A percentile compares a stretch with the other conserved stretches of the same genome.
These are phyloP conservation scores for Suncus etruscus DNA, from an alignment of 2,113 vertebrate species.

Conservation along the genomic window DNA sequence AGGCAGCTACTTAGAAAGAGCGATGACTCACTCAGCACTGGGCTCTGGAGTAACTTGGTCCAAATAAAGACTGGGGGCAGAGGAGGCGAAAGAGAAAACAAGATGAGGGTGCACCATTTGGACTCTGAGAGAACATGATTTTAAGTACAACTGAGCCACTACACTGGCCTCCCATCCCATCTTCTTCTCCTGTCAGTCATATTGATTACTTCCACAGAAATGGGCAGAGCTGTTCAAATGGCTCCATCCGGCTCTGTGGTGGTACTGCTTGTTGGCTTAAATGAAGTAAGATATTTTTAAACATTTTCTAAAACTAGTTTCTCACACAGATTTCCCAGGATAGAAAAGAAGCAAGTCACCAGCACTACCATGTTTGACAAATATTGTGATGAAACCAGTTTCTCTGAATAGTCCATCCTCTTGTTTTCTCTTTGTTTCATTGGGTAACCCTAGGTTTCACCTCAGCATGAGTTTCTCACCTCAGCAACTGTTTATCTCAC, in stretches of 20 bases:
- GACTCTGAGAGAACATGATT: not conserved
- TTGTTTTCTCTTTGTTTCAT: no score
- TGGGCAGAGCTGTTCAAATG: not conserved
- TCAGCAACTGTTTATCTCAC: no score
- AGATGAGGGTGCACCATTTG: not conserved
- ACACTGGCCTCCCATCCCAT: not conserved
- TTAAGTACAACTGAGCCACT: not conserved
- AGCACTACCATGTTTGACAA: not conserved
- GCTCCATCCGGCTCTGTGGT: not conserved
- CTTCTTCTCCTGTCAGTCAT: not conserved
- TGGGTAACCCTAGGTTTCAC: no score
- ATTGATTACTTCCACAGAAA: not conserved
- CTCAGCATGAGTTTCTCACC: no score
- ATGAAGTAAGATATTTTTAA: slow-evolving; percentile 49
- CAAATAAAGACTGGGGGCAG: slow-evolving; percentile 51
- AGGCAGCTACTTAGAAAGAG: slow-evolving; percentile 50
- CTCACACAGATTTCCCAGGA: not conserved
- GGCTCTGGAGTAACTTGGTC: slow-evolving; percentile 17
- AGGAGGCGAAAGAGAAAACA: slow-evolving; percentile 31
- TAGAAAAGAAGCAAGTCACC: not conserved
- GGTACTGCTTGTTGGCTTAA: not conserved
- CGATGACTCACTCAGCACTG: not conserved
- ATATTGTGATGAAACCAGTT: not conserved
- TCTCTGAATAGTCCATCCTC: not conserved
- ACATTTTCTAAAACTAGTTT: slow-evolving; percentile 31